Base-by-base conservation (phyloP, 2,797 vertebrate species). In the Pygocentrus nattereri region DNA sequence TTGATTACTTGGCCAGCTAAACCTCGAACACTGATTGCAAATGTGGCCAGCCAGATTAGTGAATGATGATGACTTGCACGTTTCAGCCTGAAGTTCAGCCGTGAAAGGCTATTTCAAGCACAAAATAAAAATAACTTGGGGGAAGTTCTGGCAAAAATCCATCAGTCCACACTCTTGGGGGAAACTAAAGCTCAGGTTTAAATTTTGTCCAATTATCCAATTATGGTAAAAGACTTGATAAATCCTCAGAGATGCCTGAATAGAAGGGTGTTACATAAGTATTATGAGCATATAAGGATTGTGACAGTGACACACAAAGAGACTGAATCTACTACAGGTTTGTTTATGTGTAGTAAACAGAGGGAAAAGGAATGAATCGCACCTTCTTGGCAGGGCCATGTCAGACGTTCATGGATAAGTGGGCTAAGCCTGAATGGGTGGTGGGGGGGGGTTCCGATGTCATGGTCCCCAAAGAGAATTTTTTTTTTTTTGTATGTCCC, bases 1-100 rank as follows among this genome's bases (percentile, higher is more conserved):
- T 68, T 44, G 65, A 68, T 68, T 68, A 47, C 65, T 21, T 25
- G 64, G 64, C 21, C 31, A 21, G 31, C 64, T 41, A n/a, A 41
- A 31, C 64, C 64, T 31, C 16, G 10, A 4, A 38, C 62, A 38
- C 62, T 67, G 64, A 67, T 67, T 67, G 64, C 19, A 67, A 38
- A 38, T 65, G 30, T 65, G 62, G 30, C 31, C 62, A 31, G 7
- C 21, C 64, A 10, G 64, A 68, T 38, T 30, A 34, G 10, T 21
- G 38, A 38, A 15, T 25, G 31, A 38, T 19, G 52, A 56, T 56
- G 21, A 21, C 52, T 38, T n/a, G 31, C 3, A 68, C 8, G 3
- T 38, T 68, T 44, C 38, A 15, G 65, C 11, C 68, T n/a, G 64
- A 44, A 65, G 19, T 68, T 23, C 18, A 68, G 38, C 23, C 12